These are phyloP conservation scores for Conchocele bisecta DNA, from an alignment of 2,888 invertebrate species.

Conservation along the genomic window DNA sequence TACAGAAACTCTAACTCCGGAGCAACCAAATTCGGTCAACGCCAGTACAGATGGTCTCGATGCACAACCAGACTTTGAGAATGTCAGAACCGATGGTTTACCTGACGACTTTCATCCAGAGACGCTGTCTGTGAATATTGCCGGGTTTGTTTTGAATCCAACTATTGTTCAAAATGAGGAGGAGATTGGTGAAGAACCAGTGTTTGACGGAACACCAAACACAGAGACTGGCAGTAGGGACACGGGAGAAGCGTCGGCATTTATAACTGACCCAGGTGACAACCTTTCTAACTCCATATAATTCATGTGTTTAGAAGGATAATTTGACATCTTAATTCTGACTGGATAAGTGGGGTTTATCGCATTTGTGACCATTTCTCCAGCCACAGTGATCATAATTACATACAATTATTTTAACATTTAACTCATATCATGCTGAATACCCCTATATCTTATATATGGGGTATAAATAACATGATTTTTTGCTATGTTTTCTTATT, in stretches of 20 bases:
- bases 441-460: too few species aligned
- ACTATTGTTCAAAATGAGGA: conserved; percentile 27
- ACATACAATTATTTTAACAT: too few species aligned
- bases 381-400: too few species aligned
- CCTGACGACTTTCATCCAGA: conserved; percentile 17
- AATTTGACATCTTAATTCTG: too few species aligned
- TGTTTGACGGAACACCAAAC: too few species aligned
- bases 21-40: conserved; percentile 42
- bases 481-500: too few species aligned
- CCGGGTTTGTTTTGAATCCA: conserved; percentile 51
- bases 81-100: conserved; percentile 21
- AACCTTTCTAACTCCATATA: too few species aligned
- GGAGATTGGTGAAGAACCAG: background rate
- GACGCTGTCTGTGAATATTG: conserved; percentile 51
- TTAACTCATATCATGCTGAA: too few species aligned
- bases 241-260: conserved; percentile 19
- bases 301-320: too few species aligned
- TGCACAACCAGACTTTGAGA: conserved; percentile 30
- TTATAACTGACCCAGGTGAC: conserved; percentile 44
- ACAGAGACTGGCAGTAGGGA: background rate
- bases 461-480: too few species aligned
- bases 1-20: conserved; percentile 65
- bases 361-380: too few species aligned
- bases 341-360: too few species aligned
- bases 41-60: conserved; percentile 45